Percentiles rank a stretch among this genome's conserved stretches.
Conservation (phyloP, 2,797 vertebrate species). For the Bucorvus abyssinicus region DNA sequence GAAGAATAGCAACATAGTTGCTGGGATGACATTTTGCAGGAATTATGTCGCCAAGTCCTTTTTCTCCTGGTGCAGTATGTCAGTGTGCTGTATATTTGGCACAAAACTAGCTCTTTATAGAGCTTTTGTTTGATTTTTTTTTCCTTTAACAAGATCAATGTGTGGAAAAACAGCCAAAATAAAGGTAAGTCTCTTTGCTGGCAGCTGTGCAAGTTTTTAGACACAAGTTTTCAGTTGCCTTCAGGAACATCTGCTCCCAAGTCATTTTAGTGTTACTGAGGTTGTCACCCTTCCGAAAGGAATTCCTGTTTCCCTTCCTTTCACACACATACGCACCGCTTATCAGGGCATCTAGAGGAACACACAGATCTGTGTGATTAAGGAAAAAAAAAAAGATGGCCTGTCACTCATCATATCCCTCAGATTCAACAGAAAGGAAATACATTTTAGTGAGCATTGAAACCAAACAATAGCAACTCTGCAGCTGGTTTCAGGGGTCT, state of each 20-base stretch:
- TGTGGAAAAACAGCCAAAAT: conserved; percentile 31
- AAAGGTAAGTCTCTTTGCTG: conserved; percentile 44
- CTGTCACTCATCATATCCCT: conserved; percentile 67
- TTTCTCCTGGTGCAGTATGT: not conserved
- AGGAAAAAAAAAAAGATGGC: conserved; percentile 19
- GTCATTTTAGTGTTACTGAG: conserved; percentile 30
- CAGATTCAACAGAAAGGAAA: conserved; percentile 72
- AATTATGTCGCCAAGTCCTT: not conserved
- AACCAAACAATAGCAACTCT: conserved; percentile 65
- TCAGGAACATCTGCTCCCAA: conserved; percentile 71
- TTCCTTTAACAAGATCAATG: not conserved
- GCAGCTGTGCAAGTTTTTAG: conserved; percentile 41
- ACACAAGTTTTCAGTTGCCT: conserved; percentile 33
- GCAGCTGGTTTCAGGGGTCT: conserved; percentile 69
- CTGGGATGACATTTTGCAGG: not conserved
- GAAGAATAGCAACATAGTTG: not conserved
- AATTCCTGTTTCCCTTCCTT: conserved; percentile 80
- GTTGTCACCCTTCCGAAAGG: conserved; percentile 75
- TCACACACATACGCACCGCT: conserved; percentile 44
- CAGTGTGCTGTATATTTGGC: not conserved
- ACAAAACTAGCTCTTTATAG: not conserved
- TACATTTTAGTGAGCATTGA: conserved; percentile 62
- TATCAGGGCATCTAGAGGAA: conserved; percentile 68
- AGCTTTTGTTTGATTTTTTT: not conserved
- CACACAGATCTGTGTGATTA: conserved; percentile 54